Evolutionary conservation across 1,140 invertebrate genomes (phyloP), one percentile per base, ranked within the genome.

Genomic region (Saccostrea echinata): DNA sequence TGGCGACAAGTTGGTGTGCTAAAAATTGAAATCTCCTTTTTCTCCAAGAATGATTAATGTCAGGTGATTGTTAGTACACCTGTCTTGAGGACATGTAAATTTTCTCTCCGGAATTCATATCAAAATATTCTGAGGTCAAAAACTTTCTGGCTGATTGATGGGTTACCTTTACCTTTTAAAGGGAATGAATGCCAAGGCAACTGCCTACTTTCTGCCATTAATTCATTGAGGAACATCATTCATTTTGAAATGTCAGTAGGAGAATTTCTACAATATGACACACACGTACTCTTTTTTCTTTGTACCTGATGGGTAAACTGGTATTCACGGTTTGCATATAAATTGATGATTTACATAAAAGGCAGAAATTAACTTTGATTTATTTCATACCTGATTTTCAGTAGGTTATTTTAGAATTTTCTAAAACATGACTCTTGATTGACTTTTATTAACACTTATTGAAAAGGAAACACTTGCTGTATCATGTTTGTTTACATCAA

Each of bases 81-180:
- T 76, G 68, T 76, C 68, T 33, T 76, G 9, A 33, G 68, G 68
- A 76, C 68, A 76, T 76, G 68, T 27, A 30, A 76, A 76, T 76
- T 33, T 76, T 76, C 27, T 76, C 68, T 30, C 24, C 13, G 68
- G 68, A 76, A 76, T 76, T 76, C 16, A 76, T 76, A 76, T 76
- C 68, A 76, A 76, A 76, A 76, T 76, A 76, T 76, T 76, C 68
- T 33, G 68, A 76, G 68, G 68, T 76, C 27, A 76, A 76, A 76
- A 76, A 33, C 27, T 76, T 11, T 33, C 8, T 11, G 9, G 24
- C 27, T 76, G 68, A 76, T 76, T 27, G 30, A 76, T 76, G 68
- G 11, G 9, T 27, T 30, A 76, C 68, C 68, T 76, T 33, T 76
- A 76, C 68, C 68, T 76, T 76, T 16, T 76, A 13, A 33, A 76